These are phyloP conservation scores for Philotrypesis tridentata DNA, from an alignment of 1,140 invertebrate species.

Conservation along the genomic window DNA sequence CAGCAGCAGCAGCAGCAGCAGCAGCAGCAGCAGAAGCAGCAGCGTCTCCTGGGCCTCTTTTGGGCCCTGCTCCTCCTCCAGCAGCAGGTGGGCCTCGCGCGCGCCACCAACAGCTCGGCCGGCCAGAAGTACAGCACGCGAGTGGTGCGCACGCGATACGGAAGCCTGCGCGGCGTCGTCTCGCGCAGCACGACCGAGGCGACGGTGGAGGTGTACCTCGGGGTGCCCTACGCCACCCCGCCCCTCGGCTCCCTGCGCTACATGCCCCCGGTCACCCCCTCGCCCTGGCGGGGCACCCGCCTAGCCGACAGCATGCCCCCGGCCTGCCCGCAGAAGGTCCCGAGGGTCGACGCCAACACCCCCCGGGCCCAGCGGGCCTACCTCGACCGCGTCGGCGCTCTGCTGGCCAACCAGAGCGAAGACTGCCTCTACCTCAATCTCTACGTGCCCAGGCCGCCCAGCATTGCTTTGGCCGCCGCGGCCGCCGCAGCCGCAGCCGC, in stretches of 20 bases:
- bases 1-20: neutral
- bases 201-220: constrained; percentile 92
- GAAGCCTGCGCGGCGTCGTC: constrained; percentile 87
- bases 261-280: constrained; percentile 95
- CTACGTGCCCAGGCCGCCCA: constrained; percentile 86
- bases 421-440: constrained; percentile 98
- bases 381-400: constrained; percentile 85
- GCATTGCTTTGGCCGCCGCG: neutral
- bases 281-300: constrained; percentile 88
- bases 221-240: constrained; percentile 93
- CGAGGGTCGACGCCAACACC: constrained; percentile 83
- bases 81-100: constrained; percentile 66
- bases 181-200: constrained; percentile 77
- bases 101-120: constrained; percentile 63
- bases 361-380: constrained; percentile 87
- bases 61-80: constrained; percentile 58
- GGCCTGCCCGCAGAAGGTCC: constrained; percentile 92
- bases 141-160: constrained; percentile 90
- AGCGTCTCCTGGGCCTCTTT: constrained; percentile 11
- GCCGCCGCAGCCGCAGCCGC: too few relatives aligned
- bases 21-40: neutral
- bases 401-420: constrained; percentile 93
- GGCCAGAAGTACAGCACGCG: constrained; percentile 85
- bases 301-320: constrained; percentile 87
- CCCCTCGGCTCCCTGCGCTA: constrained; percentile 86